A percentile compares a stretch with the other conserved stretches of the same genome.
These are phyloP conservation scores for Acrocephalus kingi DNA, from an alignment of 2,113 vertebrate genomes.

Conservation along the genomic window DNA sequence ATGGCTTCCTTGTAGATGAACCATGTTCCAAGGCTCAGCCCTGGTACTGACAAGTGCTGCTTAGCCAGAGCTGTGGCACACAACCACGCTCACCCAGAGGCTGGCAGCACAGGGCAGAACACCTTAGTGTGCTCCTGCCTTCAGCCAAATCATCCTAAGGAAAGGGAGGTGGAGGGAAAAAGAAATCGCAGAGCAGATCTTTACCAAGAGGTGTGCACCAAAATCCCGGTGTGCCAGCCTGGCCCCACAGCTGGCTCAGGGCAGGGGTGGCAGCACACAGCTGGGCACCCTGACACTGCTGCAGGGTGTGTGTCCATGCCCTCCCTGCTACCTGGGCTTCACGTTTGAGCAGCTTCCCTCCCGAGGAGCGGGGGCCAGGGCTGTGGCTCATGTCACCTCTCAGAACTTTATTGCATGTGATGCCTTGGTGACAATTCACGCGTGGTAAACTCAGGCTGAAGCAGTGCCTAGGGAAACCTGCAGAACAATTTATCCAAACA, in stretches of 20 bases:
- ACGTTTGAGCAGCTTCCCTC: accelerated
- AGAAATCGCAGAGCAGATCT: no score
- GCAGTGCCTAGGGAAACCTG: background rate
- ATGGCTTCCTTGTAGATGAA: background rate
- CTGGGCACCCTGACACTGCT: background rate
- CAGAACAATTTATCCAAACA: background rate
- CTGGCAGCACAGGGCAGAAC: background rate
- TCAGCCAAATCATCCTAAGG: background rate
- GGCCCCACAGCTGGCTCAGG: background rate
- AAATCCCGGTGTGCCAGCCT: background rate
- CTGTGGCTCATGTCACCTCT: background rate
- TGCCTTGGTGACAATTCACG: background rate
- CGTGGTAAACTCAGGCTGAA: background rate
- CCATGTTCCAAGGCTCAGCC: background rate
- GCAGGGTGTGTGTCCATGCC: accelerated
- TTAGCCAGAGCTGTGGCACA: background rate
- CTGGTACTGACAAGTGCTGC: accelerated
- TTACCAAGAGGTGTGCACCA: background rate
- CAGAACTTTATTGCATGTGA: accelerated
- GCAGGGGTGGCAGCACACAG: background rate
- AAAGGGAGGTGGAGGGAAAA: background rate
- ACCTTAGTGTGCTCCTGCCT: accelerated
- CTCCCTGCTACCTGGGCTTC: background rate
- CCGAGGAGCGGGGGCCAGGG: accelerated
- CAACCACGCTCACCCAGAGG: no score